These are phyloP conservation scores for Pammene fasciana DNA, from an alignment of 2,888 invertebrate genomes.

Conservation along the genomic window DNA sequence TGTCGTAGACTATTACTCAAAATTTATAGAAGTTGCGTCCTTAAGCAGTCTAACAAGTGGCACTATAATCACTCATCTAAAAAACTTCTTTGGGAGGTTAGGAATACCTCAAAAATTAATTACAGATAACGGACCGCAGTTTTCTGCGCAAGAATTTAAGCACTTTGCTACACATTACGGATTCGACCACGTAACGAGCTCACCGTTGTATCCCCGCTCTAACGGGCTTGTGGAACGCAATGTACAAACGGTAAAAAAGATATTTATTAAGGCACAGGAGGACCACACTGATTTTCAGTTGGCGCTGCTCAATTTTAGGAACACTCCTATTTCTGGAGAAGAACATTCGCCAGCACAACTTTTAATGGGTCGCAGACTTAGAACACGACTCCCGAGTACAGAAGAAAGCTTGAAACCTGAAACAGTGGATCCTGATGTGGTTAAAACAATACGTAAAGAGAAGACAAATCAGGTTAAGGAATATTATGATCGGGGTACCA, in stretches of 20 bases:
- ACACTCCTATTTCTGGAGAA: constrained; percentile 21
- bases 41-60: not conserved
- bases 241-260: constrained; percentile 32
- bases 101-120: constrained; percentile 6
- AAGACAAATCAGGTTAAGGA: not conserved
- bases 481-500: not conserved
- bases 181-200: not conserved
- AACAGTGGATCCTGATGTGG: not conserved
- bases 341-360: constrained; percentile 32
- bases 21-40: constrained; percentile 5
- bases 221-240: constrained; percentile 40
- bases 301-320: constrained; percentile 34
- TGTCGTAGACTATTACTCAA: constrained; percentile 17
- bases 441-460: not conserved
- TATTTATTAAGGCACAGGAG: constrained; percentile 27
- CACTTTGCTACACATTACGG: not conserved
- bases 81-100: not conserved
- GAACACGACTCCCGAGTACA: not conserved
- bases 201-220: constrained; percentile 40
- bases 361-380: constrained; percentile 11
- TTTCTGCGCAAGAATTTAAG: constrained; percentile 4
- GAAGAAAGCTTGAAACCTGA: not conserved
- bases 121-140: constrained; percentile 2
- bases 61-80: not conserved
- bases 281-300: constrained; percentile 32